A percentile compares a stretch with the other conserved stretches of the same genome.
Conservation (phyloP, 2,797 vertebrate species). For the Pogoniulus pusillus region DNA sequence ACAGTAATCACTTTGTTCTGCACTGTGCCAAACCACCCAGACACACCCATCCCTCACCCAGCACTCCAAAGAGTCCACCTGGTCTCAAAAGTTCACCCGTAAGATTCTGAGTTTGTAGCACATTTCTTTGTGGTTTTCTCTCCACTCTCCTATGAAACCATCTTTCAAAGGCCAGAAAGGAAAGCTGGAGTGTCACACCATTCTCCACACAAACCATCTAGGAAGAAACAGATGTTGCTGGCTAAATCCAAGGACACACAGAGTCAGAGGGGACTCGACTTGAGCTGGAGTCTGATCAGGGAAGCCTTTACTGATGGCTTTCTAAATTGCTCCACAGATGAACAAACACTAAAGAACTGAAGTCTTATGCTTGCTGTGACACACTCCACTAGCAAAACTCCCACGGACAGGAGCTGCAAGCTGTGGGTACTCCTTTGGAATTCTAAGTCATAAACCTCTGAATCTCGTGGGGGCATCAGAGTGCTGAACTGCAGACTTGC, state of each 20-base stretch:
- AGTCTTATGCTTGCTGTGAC: background rate
- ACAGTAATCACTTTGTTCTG: constrained; percentile 21
- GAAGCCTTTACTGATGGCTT: background rate
- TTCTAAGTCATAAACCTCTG: too few species aligned
- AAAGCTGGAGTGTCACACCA: background rate
- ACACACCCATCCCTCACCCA: background rate
- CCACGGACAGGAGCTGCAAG: background rate
- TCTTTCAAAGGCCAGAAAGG: background rate
- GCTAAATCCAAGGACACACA: background rate
- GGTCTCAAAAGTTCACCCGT: background rate
- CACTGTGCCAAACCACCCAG: constrained; percentile 6
- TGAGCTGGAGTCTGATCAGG: background rate
- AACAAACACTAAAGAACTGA: background rate
- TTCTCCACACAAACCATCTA: background rate
- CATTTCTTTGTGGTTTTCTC: background rate
- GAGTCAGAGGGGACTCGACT: background rate
- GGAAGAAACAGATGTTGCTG: background rate
- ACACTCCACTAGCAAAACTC: background rate
- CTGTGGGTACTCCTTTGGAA: too few species aligned
- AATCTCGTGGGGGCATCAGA: too few species aligned
- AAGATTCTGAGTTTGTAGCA: background rate
- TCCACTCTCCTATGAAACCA: background rate
- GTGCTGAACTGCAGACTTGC: too few species aligned
- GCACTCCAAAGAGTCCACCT: background rate
- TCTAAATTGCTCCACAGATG: background rate